phyloP scores from a whole-genome alignment of 1,140 invertebrate species.

The Carcinoscorpius rotundicauda region DNA sequence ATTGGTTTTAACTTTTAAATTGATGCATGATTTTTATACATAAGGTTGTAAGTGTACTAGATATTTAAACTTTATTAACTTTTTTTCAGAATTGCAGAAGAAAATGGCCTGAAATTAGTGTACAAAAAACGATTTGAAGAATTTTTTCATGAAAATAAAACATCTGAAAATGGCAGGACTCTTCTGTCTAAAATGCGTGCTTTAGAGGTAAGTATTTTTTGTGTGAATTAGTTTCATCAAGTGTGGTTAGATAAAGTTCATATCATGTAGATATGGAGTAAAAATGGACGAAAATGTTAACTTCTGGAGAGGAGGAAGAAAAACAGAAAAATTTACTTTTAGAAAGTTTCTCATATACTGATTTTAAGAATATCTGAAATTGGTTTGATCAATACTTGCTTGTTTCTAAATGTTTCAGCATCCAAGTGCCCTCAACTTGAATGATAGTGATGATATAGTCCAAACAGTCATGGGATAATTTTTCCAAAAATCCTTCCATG shows the following conservation, averaged over 20 bases:
- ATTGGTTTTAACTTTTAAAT: too few species aligned
- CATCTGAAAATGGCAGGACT: conserved; percentile 40
- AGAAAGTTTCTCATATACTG: too few species aligned
- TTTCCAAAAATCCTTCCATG: too few species aligned
- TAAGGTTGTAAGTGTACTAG: not conserved
- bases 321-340: too few species aligned
- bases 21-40: not conserved
- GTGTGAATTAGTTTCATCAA: too few species aligned
- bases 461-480: too few species aligned
- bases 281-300: not conserved
- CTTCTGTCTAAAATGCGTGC: conserved; percentile 62
- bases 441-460: too few species aligned
- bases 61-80: conserved; percentile 3
- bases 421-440: too few species aligned
- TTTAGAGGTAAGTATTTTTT: conserved; percentile 43
- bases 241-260: not conserved
- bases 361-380: too few species aligned
- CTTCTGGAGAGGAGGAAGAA: not conserved
- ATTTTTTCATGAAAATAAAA: conserved; percentile 55
- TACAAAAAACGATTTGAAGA: conserved; percentile 61
- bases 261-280: not conserved
- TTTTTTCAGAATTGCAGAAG: conserved; percentile 51
- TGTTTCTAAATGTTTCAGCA: too few species aligned
- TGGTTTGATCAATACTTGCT: too few species aligned
- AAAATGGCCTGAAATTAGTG: conserved; percentile 66